Evolutionary conservation across 1,140 invertebrate species (phyloP).

Genomic region (Lethocerus indicus): DNA sequence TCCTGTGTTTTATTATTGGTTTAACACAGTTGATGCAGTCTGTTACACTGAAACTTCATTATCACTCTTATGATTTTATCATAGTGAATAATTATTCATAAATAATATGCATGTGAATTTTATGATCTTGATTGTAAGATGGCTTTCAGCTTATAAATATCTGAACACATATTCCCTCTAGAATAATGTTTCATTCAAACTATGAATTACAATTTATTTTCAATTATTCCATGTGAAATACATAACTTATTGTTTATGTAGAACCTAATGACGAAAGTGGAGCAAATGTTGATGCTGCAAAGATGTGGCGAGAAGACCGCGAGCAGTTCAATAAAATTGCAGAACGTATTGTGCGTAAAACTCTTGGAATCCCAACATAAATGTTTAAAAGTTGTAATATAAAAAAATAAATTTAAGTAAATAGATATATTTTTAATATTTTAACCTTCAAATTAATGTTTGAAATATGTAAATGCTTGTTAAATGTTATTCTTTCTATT

Average conservation of each 20-base stretch:
- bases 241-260: constrained; percentile 27
- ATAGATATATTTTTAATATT: not conserved
- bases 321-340: constrained; percentile 89
- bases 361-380: constrained; percentile 47
- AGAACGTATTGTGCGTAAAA: constrained; percentile 79
- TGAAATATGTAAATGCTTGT: not conserved
- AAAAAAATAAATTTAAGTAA: not conserved
- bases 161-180: too few species aligned
- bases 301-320: constrained; percentile 96
- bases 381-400: not conserved
- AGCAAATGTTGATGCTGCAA: constrained; percentile 98
- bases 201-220: too few species aligned
- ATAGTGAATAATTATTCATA: too few species aligned
- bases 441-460: not conserved
- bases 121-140: too few species aligned
- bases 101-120: too few species aligned
- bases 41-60: too few species aligned
- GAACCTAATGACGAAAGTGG: constrained; percentile 99
- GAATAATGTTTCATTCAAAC: too few species aligned
- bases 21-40: too few species aligned
- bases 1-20: too few species aligned
- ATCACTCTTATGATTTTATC: too few species aligned
- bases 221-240: too few species aligned
- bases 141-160: too few species aligned
- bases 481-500: not conserved